Evolutionary conservation across 2,113 vertebrate genomes (phyloP).

Genomic region (Poeciliopsis prolifica): DNA sequence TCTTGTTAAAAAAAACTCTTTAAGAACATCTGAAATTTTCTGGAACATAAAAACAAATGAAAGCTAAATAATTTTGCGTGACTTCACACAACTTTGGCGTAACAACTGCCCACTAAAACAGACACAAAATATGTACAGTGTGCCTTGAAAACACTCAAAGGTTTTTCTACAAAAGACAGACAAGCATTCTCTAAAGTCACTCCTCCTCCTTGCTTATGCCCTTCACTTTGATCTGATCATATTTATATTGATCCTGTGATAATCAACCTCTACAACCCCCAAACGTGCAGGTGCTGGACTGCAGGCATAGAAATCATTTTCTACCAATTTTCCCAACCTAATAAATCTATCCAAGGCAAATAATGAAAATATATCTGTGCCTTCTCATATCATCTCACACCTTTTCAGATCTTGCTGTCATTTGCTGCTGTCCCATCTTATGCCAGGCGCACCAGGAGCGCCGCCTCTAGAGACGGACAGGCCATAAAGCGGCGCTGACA

Average conservation of each 20-base stretch:
- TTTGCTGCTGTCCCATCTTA: not conserved
- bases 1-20: too few species aligned
- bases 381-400: not conserved
- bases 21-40: too few species aligned
- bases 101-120: not conserved
- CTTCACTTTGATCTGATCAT: constrained; percentile 35
- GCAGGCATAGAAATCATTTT: not conserved
- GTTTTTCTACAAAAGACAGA: not conserved
- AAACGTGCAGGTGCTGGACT: constrained; percentile 3
- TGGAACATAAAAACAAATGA: too few species aligned
- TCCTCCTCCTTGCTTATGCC: not conserved
- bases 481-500: constrained; percentile 35
- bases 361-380: not conserved
- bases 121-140: not conserved
- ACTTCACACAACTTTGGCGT: too few species aligned
- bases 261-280: constrained; percentile 29
- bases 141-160: not conserved
- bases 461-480: constrained; percentile 21
- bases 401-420: not conserved
- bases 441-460: not conserved
- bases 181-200: not conserved
- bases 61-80: too few species aligned
- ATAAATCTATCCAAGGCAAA: constrained; percentile 8
- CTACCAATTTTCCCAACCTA: not conserved
- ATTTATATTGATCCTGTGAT: constrained; percentile 48